These are phyloP conservation scores for Peucedramus taeniatus DNA, from an alignment of 2,113 vertebrate species.

Conservation along the genomic window DNA sequence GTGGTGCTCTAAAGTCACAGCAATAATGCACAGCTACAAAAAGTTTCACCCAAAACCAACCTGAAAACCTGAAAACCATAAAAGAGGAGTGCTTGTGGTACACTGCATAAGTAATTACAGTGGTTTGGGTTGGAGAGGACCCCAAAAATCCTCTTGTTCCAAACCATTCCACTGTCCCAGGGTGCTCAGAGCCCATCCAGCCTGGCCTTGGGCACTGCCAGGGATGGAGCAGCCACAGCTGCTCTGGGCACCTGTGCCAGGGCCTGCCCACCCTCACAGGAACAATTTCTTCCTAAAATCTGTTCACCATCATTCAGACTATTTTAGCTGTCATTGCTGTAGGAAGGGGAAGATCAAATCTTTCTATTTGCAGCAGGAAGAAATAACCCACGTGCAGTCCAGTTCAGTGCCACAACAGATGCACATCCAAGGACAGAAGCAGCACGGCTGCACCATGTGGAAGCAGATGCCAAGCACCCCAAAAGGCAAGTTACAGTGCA, in stretches of 20 bases:
- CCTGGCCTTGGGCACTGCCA: not conserved
- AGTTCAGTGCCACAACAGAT: not conserved
- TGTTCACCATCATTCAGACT: not conserved
- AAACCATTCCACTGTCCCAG: not conserved
- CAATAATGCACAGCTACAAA: not conserved
- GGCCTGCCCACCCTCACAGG: not conserved
- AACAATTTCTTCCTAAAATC: not conserved
- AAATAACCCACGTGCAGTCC: not conserved
- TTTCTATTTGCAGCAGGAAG: not conserved
- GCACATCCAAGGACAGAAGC: not conserved
- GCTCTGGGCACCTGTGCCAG: not conserved
- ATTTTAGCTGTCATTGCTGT: not conserved
- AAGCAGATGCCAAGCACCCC: not conserved
- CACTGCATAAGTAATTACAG: not conserved
- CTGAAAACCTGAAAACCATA: not conserved
- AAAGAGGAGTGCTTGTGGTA: not conserved
- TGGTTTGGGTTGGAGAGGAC: not conserved
- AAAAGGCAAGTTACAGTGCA: not conserved
- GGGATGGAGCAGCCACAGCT: not conserved
- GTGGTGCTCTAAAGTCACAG: not conserved
- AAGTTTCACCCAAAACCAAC: not conserved
- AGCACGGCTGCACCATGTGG: not conserved
- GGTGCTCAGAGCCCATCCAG: rapidly evolving
- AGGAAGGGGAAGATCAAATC: not conserved
- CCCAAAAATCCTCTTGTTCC: not conserved